Conservation (phyloP, 2,888 invertebrate species). For the Sphaerophoria taeniata region DNA sequence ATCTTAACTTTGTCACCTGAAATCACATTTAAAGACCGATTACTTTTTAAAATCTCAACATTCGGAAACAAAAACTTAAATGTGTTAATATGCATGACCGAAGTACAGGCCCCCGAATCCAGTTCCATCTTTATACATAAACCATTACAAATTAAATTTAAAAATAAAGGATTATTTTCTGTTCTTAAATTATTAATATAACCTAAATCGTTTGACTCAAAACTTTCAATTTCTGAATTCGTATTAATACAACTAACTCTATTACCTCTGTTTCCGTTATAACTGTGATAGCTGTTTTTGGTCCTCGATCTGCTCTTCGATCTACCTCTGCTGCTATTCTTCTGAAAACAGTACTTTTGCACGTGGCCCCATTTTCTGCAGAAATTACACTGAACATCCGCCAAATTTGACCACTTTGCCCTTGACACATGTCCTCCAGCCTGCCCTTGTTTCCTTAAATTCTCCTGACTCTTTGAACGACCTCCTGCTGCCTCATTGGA, state of each 20-base stretch:
- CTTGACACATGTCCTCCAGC: neutral
- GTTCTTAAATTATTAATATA: slow-evolving; percentile 12
- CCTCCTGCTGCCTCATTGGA: neutral
- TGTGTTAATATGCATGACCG: neutral
- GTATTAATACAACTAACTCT: slow-evolving; percentile 5
- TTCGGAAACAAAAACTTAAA: neutral
- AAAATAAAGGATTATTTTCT: slow-evolving; percentile 18
- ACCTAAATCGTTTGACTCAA: slow-evolving; percentile 6
- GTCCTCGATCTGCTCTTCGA: slow-evolving; percentile 5
- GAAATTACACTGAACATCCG: neutral
- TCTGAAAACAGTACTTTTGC: slow-evolving; percentile 5
- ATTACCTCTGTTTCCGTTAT: slow-evolving; percentile 20
- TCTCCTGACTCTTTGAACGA: slow-evolving; percentile 1
- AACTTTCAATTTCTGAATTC: neutral
- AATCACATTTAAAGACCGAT: slow-evolving; percentile 11
- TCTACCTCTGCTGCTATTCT: slow-evolving; percentile 5
- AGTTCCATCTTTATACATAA: neutral
- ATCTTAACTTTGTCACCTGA: neutral
- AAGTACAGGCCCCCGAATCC: slow-evolving; percentile 2
- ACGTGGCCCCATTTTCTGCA: slow-evolving; percentile 14
- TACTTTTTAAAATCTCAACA: neutral
- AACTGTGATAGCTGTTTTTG: slow-evolving; percentile 4
- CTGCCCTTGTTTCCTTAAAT: neutral
- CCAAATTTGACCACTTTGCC: slow-evolving; percentile 1
- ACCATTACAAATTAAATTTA: slow-evolving; percentile 20